These are phyloP conservation scores for Hycleus cichorii DNA, from an alignment of 1,140 invertebrate genomes.

Conservation along the genomic window DNA sequence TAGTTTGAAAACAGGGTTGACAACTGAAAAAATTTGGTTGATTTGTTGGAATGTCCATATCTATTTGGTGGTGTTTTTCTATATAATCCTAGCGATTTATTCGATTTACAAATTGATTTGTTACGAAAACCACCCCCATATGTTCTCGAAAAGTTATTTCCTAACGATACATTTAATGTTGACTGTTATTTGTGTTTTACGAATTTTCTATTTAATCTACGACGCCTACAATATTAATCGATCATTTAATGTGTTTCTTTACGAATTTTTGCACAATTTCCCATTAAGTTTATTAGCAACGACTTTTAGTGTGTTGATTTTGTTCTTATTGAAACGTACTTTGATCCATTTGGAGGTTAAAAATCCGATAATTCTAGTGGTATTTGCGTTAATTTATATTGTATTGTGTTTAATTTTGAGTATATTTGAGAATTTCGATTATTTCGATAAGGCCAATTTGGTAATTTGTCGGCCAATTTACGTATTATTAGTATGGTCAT, in stretches of 20 bases:
- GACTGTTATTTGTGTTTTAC: conserved; percentile 67
- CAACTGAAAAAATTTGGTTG: conserved; percentile 53
- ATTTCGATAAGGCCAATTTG: conserved; percentile 38
- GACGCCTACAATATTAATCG: conserved; percentile 81
- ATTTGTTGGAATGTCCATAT: conserved; percentile 85
- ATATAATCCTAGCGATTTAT: conserved; percentile 71
- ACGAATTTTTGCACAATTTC: conserved; percentile 73
- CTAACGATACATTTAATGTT: conserved; percentile 73
- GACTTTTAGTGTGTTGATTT: conserved; percentile 75
- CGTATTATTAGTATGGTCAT: conserved; percentile 65
- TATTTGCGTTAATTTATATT: conserved; percentile 66
- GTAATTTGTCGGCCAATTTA: conserved; percentile 71
- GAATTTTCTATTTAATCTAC: conserved; percentile 80
- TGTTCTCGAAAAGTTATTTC: conserved; percentile 76
- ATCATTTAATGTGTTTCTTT: conserved; percentile 68
- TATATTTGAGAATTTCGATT: conserved; percentile 56
- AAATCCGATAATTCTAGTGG: conserved; percentile 64
- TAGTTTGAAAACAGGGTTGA: conserved; percentile 15
- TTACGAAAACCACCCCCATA: conserved; percentile 71
- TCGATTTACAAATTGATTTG: conserved; percentile 74
- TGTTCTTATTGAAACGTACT: conserved; percentile 71
- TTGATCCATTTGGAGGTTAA: conserved; percentile 61
- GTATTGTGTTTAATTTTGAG: conserved; percentile 71
- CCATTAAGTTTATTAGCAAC: conserved; percentile 77
- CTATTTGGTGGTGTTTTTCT: conserved; percentile 74